Base-by-base conservation (phyloP, 1,140 invertebrate genomes). In the Trichonephila clavata region DNA sequence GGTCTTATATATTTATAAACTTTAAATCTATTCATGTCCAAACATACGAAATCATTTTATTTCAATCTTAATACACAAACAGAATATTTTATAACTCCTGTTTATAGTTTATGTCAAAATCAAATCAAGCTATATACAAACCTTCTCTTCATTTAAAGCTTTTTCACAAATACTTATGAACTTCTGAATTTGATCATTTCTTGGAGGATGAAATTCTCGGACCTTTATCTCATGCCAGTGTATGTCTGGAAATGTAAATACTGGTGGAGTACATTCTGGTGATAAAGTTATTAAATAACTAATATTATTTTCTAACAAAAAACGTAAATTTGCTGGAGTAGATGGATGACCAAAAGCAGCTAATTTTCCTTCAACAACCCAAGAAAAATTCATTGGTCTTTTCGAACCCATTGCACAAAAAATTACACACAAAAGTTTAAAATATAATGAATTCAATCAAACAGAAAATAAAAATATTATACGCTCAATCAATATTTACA, bases 301-400 rank as follows among this genome's bases (percentile, higher is more conserved):
- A 95, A 96, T 95, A 27, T 96, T 97, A 50, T 96, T 95, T 43
- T 97, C 95, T 3, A 95, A 95, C n/a, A 97, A 94, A 95, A 96
- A 97, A 63, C 96, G 96, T 2, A 97, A 93, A 95, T 97, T 96
- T 86, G 95, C 96, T 18, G 96, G 95, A 4, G 95, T 96, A 89
- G 96, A 96, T 0, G 97, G 97, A 95, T 96, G 97, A 95, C 96
- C 97, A 96, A 97, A 97, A 0, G 96, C 97, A 27, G 97, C 97
- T 39, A 97, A n/a, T 90, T 93, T 92, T 60, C 93, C 94, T 57
- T 83, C 83, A 50, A 92, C 94, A 60, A 94, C 65, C 92, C 94
- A 94, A n/a, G 94, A 94, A 63, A 94, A 94, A 21, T 94, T 94
- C 20, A 39, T 68, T 14, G 94, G 94, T 2, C n/a, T 77, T 61